These are phyloP conservation scores for Bolborhynchus lineola DNA, from an alignment of 2,113 vertebrate species.

Conservation along the genomic window DNA sequence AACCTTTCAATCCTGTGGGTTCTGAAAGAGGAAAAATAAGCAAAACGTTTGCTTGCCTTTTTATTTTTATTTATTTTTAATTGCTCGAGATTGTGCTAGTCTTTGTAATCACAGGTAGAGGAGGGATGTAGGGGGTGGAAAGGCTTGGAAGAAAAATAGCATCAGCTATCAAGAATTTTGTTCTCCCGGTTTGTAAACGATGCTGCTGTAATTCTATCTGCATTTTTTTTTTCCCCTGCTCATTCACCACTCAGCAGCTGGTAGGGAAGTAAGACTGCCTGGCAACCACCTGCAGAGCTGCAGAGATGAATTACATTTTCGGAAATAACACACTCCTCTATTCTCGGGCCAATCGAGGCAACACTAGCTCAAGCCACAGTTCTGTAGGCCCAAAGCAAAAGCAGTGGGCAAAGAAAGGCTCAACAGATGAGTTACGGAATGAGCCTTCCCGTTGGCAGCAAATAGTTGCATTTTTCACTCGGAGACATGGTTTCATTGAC, in stretches of 20 bases:
- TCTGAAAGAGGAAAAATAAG: slow-evolving; percentile 63
- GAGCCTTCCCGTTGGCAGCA: slow-evolving; percentile 95
- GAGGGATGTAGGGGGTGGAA: slow-evolving; percentile 32
- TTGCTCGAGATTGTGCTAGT: neutral
- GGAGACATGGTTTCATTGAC: slow-evolving; percentile 92
- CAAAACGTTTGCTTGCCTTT: slow-evolving; percentile 47
- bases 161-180: slow-evolving; percentile 69
- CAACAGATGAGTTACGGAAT: slow-evolving; percentile 85
- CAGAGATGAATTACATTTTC: slow-evolving; percentile 99
- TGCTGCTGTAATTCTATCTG: slow-evolving; percentile 85
- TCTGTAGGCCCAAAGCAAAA: slow-evolving; percentile 87
- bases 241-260: slow-evolving; percentile 81
- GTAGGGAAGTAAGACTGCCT: slow-evolving; percentile 81
- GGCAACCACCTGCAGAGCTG: slow-evolving; percentile 83
- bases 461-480: slow-evolving; percentile 91
- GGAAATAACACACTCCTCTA: slow-evolving; percentile 95
- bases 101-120: slow-evolving; percentile 55
- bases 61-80: neutral
- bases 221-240: slow-evolving; percentile 70
- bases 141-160: slow-evolving; percentile 62
- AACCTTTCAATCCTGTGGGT: slow-evolving; percentile 59
- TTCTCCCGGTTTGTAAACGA: slow-evolving; percentile 73
- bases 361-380: slow-evolving; percentile 82
- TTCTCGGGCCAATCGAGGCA: slow-evolving; percentile 87
- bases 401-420: slow-evolving; percentile 88